phyloP scores from a whole-genome alignment of 2,113 vertebrate genomes.

The Xerus inauris region DNA sequence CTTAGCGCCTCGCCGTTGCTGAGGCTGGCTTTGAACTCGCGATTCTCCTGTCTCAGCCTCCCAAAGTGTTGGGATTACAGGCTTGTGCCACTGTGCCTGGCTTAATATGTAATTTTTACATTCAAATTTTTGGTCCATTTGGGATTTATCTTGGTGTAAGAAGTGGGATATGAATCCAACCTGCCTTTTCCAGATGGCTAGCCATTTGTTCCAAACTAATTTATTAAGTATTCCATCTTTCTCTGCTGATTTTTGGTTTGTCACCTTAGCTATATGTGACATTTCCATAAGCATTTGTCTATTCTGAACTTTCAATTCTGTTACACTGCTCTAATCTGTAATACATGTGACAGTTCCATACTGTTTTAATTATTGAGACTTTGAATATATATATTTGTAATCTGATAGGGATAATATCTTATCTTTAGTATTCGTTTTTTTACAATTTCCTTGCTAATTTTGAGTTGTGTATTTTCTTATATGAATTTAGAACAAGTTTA shows the following conservation, averaged over 20 bases:
- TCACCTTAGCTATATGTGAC: not conserved
- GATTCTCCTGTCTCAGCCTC: too few relatives aligned
- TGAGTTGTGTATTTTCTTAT: not conserved
- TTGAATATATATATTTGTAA: not conserved
- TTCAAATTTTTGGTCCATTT: conserved; percentile 16
- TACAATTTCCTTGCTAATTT: not conserved
- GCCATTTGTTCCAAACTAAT: not conserved
- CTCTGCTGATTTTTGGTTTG: not conserved
- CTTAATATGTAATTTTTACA: conserved; percentile 40
- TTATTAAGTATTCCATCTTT: conserved; percentile 23
- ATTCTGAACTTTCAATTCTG: not conserved
- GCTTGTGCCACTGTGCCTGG: too few relatives aligned
- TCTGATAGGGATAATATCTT: not conserved
- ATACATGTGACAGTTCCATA: not conserved
- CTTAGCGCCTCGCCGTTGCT: too few relatives aligned
- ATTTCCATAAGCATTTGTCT: not conserved
- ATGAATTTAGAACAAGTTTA: conserved; percentile 22
- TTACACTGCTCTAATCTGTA: not conserved
- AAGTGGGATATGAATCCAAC: conserved; percentile 26
- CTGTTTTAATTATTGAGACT: not conserved
- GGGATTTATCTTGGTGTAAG: conserved; percentile 54
- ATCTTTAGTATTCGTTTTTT: conserved; percentile 40
- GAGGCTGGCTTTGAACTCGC: too few relatives aligned
- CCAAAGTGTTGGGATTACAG: too few relatives aligned
- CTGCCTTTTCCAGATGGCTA: conserved; percentile 22